phyloP scores from a whole-genome alignment of 2,797 vertebrate genomes.

The Molossus alvarezi region DNA sequence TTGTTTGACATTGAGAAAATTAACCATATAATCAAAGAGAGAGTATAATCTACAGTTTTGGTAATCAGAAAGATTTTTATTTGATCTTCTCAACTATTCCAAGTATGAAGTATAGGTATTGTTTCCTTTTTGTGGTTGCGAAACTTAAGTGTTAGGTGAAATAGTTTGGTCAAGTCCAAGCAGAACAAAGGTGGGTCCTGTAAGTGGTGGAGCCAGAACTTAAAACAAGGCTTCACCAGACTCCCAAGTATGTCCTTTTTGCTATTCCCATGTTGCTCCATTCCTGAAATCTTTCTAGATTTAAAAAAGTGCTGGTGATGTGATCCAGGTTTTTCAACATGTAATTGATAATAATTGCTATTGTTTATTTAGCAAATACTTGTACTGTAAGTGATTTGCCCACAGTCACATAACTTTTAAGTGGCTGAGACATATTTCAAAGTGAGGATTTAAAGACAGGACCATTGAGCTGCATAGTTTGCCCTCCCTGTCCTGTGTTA shows the following conservation, averaged over 20 bases:
- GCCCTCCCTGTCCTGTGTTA: not conserved
- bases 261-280: not conserved
- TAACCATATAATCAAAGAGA: not conserved
- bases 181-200: not conserved
- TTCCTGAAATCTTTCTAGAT: not conserved
- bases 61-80: not conserved
- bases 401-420: not conserved
- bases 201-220: not conserved
- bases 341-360: not conserved
- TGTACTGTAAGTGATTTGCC: not conserved
- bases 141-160: conserved; percentile 7
- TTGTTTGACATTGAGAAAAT: not conserved
- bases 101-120: not conserved
- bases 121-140: conserved; percentile 33
- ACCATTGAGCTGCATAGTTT: too few species aligned
- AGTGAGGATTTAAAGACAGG: not conserved
- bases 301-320: conserved; percentile 30
- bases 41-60: not conserved
- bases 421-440: not conserved
- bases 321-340: not conserved
- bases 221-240: not conserved
- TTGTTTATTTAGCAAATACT: not conserved
- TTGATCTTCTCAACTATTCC: conserved; percentile 26
- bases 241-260: not conserved
- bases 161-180: not conserved